A percentile compares a stretch with the other conserved stretches of the same genome.
Evolutionary conservation across 2,113 vertebrate species (phyloP).

Genomic region (Trematomus loennbergii): DNA sequence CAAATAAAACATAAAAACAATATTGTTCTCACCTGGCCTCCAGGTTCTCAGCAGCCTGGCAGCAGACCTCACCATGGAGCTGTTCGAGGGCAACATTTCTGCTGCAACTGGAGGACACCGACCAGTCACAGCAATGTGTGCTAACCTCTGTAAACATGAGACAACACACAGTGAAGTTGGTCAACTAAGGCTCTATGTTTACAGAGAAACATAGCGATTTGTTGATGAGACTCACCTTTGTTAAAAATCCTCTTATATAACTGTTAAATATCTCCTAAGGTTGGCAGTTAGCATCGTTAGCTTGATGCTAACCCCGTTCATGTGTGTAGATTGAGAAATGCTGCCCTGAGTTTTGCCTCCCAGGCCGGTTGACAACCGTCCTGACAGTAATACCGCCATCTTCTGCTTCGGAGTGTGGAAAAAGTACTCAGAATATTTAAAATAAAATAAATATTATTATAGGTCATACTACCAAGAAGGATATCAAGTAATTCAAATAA

Average conservation of each 20-base stretch:
- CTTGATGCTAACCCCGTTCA: neutral
- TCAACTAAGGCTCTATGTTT: neutral
- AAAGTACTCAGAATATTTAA: no score
- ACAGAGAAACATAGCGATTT: neutral
- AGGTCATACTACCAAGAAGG: no score
- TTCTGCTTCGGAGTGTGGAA: neutral
- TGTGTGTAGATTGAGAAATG: fast-evolving
- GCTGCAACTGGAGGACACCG: conserved; percentile 49
- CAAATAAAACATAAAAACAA: neutral
- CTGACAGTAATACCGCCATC: neutral
- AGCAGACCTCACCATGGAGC: conserved; percentile 43
- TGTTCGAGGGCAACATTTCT: conserved; percentile 68
- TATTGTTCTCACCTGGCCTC: conserved; percentile 66
- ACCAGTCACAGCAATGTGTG: conserved; percentile 47
- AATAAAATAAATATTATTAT: no score
- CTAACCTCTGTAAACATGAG: neutral
- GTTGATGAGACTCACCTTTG: neutral
- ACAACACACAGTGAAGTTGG: neutral
- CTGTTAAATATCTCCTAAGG: neutral
- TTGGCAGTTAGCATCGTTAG: conserved; percentile 19
- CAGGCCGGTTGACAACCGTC: conserved; percentile 5
- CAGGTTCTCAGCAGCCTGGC: conserved; percentile 46
- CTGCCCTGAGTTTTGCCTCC: conserved; percentile 24
- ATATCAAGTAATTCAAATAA: no score
- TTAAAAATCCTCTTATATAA: no score